A percentile compares a stretch with the other conserved stretches of the same genome.
Conservation (phyloP, 1,140 invertebrate genomes). For the Caenorhabditis briggsae region DNA sequence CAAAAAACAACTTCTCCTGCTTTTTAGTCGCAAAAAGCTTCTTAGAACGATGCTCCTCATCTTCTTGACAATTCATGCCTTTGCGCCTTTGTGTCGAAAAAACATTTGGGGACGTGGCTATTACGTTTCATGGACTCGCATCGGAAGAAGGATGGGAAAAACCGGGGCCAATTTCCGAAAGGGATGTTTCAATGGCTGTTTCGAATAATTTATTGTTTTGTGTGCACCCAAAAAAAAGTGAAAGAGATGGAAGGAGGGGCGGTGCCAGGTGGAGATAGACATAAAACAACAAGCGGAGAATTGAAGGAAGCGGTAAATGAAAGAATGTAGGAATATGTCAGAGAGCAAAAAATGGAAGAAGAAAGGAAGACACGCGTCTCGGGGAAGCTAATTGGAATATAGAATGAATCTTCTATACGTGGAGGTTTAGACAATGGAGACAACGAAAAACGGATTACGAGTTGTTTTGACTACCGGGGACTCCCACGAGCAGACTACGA, state of each 20-base stretch:
- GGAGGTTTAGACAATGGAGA: neutral
- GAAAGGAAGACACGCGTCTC: too few relatives aligned
- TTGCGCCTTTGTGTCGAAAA: neutral
- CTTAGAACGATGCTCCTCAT: neutral
- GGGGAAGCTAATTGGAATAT: constrained; percentile 4
- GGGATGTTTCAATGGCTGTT: neutral
- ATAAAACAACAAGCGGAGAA: neutral
- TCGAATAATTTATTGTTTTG: constrained; percentile 8
- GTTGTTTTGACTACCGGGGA: neutral
- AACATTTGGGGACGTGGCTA: constrained; percentile 7
- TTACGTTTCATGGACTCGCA: constrained; percentile 26
- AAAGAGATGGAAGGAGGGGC: neutral
- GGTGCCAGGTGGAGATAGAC: constrained; percentile 3
- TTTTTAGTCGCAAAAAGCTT: constrained; percentile 12
- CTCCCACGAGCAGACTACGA: neutral
- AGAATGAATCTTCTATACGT: neutral
- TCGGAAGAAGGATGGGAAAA: neutral
- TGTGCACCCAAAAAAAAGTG: neutral
- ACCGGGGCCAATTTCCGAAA: neutral
- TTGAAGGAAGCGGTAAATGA: neutral
- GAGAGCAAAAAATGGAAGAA: neutral
- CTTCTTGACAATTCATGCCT: neutral
- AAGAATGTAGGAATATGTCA: too few relatives aligned
- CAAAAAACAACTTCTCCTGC: constrained; percentile 27
- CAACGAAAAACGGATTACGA: neutral